phyloP scores from a whole-genome alignment of 23 tunicate genomes.

The Halocynthia aurantium region DNA sequence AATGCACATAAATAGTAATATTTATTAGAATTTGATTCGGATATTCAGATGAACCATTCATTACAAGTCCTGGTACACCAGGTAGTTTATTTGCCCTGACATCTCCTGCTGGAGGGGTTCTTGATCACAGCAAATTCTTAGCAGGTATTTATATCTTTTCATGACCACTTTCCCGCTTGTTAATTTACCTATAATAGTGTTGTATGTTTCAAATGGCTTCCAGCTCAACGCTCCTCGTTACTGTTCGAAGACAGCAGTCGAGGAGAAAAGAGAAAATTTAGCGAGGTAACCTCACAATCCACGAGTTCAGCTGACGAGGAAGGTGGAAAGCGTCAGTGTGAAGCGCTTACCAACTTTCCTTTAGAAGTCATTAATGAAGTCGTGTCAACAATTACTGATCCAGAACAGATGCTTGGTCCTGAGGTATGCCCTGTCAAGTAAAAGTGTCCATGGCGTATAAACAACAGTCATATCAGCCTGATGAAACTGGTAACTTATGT shows the following conservation, averaged over 20 bases:
- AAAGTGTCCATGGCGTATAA: not conserved
- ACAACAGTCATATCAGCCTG: not conserved
- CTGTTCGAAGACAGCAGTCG: conserved; percentile 6
- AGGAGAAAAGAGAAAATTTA: conserved; percentile 41
- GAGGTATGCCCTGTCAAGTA: conserved; percentile 20
- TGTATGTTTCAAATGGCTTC: not conserved
- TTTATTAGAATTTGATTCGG: not conserved
- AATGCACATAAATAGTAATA: too few species aligned
- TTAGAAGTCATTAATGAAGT: conserved; percentile 84
- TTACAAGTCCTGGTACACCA: conserved; percentile 85
- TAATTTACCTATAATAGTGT: not conserved
- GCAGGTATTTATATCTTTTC: not conserved
- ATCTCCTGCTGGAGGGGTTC: conserved; percentile 55
- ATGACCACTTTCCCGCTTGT: not conserved
- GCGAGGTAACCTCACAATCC: conserved; percentile 17
- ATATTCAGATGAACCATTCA: conserved; percentile 20
- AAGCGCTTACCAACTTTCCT: conserved; percentile 32
- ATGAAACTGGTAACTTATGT: not conserved
- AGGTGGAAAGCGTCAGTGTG: conserved; percentile 15
- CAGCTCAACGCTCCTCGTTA: conserved; percentile 1
- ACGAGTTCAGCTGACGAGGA: conserved; percentile 2
- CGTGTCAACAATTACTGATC: conserved; percentile 69
- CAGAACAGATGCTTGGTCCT: conserved; percentile 87
- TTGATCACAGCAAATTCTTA: conserved; percentile 10
- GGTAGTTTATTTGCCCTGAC: conserved; percentile 66